Percentiles rank a stretch among this genome's conserved stretches.
Conservation (phyloP, 2,113 vertebrate genomes). For the Sceloporus tristichus region DNA sequence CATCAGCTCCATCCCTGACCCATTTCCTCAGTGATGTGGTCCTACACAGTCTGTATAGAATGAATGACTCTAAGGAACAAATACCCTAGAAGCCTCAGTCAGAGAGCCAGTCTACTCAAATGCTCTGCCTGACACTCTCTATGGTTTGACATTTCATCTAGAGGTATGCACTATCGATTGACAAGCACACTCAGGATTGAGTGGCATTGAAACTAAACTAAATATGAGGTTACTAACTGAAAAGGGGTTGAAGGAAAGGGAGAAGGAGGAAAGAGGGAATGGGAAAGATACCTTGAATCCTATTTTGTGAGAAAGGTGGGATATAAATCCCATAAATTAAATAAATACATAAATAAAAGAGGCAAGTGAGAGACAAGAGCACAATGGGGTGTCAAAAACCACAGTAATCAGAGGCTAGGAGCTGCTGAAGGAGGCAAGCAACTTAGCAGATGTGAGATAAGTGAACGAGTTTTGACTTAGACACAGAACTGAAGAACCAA, state of each 20-base stretch:
- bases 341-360: too few species aligned
- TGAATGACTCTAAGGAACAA: too few species aligned
- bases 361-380: background rate
- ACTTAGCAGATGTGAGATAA: background rate
- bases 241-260: background rate
- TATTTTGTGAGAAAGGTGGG: too few species aligned
- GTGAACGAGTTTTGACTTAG: too few species aligned
- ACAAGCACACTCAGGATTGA: background rate
- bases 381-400: background rate
- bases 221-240: background rate
- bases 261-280: background rate
- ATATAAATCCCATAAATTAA: too few species aligned
- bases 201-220: background rate
- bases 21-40: too few species aligned
- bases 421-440: background rate
- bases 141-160: background rate
- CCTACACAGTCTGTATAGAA: too few species aligned
- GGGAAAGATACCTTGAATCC: too few species aligned
- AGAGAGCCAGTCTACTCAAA: too few species aligned
- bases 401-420: background rate
- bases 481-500: too few species aligned
- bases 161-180: background rate
- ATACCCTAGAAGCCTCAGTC: too few species aligned
- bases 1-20: too few species aligned
- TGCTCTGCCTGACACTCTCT: background rate